Evolutionary conservation across 2,113 vertebrate species (phyloP), one percentile per base, ranked within the genome.

Genomic region (Galemys pyrenaicus): DNA sequence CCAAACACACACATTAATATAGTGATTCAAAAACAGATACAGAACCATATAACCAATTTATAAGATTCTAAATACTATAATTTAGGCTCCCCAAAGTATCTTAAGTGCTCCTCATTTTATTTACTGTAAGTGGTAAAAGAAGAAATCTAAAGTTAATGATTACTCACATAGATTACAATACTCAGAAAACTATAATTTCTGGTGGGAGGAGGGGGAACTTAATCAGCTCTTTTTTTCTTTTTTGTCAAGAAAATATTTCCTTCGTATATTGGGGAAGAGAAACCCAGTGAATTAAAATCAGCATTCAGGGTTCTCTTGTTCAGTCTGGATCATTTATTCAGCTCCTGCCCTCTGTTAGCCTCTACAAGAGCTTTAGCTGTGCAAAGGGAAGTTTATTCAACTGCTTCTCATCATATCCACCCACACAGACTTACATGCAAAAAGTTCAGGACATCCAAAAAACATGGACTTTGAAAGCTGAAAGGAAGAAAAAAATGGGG

Each of bases 331-430:
- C 87, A 32, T 87, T 73, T 87, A 80, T 82, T 89, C 95, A 71
- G 75, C 49, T 83, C 84, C 84, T 64, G 84, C 60, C 75, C 77
- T 84, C 75, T 73, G 28, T 68, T 82, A 89, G 86, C 92, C 90
- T 96, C 87, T 56, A 60, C 15, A 46, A 96, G 93, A 87, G 89
- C 77, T 73, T 81, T 39, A 75, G 70, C 3, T 7, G 67, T 80
- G 96, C 77, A 49, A 73, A 35, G 77, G 95, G 87, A 97, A 97
- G 96, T 97, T 97, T 96, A 97, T 93, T 97, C 97, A 97, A 97
- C 95, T 97, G 97, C 95, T 96, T 96, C 95, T 96, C 95, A 96
- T 97, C 96, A 96, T 80, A 85, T 94, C 92, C 94, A 87, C 97
- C 95, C 95, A 96, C 94, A 0, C 95, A 92, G 95, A 92, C 92